Evolutionary conservation across 1,140 invertebrate genomes (phyloP).

Genomic region (Ridgeia piscesae): DNA sequence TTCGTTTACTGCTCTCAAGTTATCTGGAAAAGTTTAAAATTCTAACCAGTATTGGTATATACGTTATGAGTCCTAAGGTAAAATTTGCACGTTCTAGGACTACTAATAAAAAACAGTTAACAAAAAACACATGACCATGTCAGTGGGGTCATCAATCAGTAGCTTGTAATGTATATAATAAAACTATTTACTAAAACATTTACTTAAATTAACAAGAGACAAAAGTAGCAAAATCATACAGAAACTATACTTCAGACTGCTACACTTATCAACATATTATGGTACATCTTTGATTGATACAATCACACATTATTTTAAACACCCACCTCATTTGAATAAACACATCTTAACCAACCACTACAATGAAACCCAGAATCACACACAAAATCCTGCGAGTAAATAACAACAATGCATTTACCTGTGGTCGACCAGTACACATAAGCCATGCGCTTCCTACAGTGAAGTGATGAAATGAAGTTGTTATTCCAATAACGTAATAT

Average conservation of each 20-base stretch:
- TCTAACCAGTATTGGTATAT: no score
- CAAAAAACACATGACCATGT: not conserved
- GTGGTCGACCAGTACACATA: not conserved
- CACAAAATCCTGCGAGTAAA: not conserved
- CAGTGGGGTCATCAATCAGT: not conserved
- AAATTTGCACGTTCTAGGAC: not conserved
- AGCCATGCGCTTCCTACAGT: not conserved
- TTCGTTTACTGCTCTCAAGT: no score
- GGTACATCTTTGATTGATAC: not conserved
- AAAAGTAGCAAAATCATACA: not conserved
- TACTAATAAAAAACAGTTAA: not conserved
- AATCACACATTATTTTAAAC: not conserved
- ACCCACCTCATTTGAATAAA: not conserved
- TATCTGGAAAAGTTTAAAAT: no score
- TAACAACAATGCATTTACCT: not conserved
- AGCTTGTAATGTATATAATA: not conserved
- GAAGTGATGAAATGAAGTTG: not conserved
- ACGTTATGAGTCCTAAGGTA: no score
- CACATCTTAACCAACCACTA: no score
- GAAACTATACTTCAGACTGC: not conserved
- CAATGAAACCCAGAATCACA: not conserved
- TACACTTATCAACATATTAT: not conserved
- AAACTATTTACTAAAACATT: not conserved
- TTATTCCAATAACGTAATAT: not conserved
- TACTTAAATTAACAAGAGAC: not conserved